Conservation (phyloP, 2,797 vertebrate species). For the Tapirus indicus region DNA sequence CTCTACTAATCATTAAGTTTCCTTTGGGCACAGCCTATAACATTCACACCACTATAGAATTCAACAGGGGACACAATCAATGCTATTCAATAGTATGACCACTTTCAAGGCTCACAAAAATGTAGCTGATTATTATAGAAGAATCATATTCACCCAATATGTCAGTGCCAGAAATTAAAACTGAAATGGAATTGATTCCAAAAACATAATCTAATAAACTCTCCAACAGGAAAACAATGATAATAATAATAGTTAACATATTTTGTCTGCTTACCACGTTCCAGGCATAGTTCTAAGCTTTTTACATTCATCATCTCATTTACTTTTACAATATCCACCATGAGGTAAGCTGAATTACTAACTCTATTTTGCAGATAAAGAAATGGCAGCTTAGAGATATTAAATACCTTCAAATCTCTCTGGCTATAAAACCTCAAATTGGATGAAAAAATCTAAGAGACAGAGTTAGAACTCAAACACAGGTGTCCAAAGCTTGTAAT, state of each 20-base stretch:
- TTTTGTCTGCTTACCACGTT: neutral
- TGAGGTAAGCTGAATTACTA: neutral
- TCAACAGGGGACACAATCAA: neutral
- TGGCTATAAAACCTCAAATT: neutral
- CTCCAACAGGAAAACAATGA: neutral
- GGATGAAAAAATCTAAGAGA: neutral
- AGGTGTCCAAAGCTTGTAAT: neutral
- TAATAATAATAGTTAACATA: neutral
- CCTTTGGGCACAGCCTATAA: neutral
- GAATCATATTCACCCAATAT: neutral
- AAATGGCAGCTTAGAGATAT: neutral
- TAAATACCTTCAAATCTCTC: neutral
- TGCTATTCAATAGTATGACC: neutral
- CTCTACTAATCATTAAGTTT: neutral
- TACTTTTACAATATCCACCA: neutral
- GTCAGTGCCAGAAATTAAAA: neutral
- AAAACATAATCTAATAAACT: conserved; percentile 3
- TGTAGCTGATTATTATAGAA: neutral
- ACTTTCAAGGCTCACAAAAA: neutral
- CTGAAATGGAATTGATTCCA: neutral
- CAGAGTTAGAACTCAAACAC: neutral
- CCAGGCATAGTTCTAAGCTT: neutral
- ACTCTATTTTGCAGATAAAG: neutral
- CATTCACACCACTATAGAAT: neutral
- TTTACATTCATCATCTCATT: neutral